phyloP scores from a whole-genome alignment of 2,113 vertebrate species.

The Macquaria ambigua region DNA sequence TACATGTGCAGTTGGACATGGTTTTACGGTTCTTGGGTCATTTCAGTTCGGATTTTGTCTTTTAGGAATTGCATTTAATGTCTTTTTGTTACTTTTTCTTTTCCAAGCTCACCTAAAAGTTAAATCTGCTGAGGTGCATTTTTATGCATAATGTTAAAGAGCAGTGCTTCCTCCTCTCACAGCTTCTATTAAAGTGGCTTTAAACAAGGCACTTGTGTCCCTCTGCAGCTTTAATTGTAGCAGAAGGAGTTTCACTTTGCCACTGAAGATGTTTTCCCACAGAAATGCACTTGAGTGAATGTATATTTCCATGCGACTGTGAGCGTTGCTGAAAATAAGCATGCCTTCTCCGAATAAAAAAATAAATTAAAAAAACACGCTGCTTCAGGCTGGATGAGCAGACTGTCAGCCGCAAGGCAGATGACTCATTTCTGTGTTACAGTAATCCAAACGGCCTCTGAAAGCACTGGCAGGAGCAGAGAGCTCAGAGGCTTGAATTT shows the following conservation, averaged over 20 bases:
- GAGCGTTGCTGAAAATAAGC: slow-evolving; percentile 34
- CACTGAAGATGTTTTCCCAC: neutral
- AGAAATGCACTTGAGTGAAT: slow-evolving; percentile 5
- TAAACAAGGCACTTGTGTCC: neutral
- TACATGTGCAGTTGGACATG: slow-evolving; percentile 2
- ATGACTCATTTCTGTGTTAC: slow-evolving; percentile 63
- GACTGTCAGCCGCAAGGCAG: slow-evolving; percentile 30
- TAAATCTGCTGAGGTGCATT: neutral
- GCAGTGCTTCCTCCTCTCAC: neutral
- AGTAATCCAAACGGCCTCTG: slow-evolving; percentile 36
- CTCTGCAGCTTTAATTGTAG: slow-evolving; percentile 3
- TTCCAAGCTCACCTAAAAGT: neutral
- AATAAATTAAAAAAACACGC: slow-evolving; percentile 20
- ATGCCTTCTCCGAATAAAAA: neutral
- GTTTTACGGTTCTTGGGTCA: neutral
- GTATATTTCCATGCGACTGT: neutral
- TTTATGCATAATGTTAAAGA: neutral
- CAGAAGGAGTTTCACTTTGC: slow-evolving; percentile 4
- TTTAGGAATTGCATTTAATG: neutral
- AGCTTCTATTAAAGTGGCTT: neutral
- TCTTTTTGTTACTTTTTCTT: neutral
- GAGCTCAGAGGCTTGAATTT: slow-evolving; percentile 53
- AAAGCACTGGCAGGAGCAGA: slow-evolving; percentile 30
- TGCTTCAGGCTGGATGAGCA: slow-evolving; percentile 50
- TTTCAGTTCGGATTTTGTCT: neutral